Evolutionary conservation across 2,888 invertebrate genomes (phyloP).

Genomic region (Zele albiditarsus): DNA sequence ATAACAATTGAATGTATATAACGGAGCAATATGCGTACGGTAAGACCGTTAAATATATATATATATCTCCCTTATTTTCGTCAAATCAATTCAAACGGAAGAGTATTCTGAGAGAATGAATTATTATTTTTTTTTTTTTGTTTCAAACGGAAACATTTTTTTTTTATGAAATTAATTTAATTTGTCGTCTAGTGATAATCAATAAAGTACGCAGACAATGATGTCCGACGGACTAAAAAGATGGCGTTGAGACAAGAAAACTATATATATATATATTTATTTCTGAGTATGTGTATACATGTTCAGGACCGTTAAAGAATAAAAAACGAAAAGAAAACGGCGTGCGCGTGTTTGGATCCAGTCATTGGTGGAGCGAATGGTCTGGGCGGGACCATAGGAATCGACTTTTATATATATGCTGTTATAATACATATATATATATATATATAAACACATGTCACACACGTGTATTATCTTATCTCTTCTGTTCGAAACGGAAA

Average conservation of each 20-base stretch:
- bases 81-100: slow-evolving; percentile 21
- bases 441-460: slow-evolving; percentile 39
- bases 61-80: background rate
- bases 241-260: slow-evolving; percentile 69
- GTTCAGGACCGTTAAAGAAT: slow-evolving; percentile 55
- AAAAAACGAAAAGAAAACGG: slow-evolving; percentile 47
- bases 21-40: slow-evolving; percentile 2
- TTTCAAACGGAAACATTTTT: too few species aligned
- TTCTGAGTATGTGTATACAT: background rate
- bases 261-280: slow-evolving; percentile 48
- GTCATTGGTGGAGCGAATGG: slow-evolving; percentile 57
- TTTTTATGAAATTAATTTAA: background rate
- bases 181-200: slow-evolving; percentile 5
- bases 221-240: slow-evolving; percentile 53
- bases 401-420: slow-evolving; percentile 60
- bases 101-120: background rate
- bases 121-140: background rate
- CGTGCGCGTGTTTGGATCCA: slow-evolving; percentile 45
- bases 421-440: slow-evolving; percentile 12
- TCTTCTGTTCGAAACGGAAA: too few species aligned
- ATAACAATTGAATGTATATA: slow-evolving; percentile 15
- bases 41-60: slow-evolving; percentile 10
- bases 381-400: slow-evolving; percentile 65
- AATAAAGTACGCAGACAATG: slow-evolving; percentile 47
- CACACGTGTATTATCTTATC: too few species aligned